Evolutionary conservation across 2,888 invertebrate genomes (phyloP), one percentile per base, ranked within the genome.

Genomic region (Campoplex capitator): DNA sequence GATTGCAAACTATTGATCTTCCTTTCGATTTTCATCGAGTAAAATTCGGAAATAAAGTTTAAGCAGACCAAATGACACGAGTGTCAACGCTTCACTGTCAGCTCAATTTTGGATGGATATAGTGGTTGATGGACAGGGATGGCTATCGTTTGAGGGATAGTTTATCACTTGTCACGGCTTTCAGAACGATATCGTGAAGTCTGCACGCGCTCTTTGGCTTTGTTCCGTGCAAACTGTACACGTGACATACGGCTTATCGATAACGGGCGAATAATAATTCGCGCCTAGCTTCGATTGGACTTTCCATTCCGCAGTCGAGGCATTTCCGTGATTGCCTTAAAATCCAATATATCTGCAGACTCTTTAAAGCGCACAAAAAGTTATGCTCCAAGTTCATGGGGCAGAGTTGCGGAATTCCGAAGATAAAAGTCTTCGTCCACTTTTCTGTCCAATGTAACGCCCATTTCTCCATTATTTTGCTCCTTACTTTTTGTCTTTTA

Each of bases 251-350:
- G 84, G 70, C 75, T 71, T 56, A 74, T 70, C 38, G 84, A 85
- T 85, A 87, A 87, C 84, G 67, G 71, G 65, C 58, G 87, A 84
- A 82, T 84, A 85, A 87, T 79, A 87, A 87, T 87, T 87, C 75
- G 71, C 82, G 67, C 81, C 75, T 70, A 70, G 82, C 76, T 70
- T 79, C 84, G 71, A 84, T 84, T 85, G 83, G 70, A 45, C 78
- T 83, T 87, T 85, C 83, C 83, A 74, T 51, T 81, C 77, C 74
- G 77, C 76, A 76, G 48, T 65, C 48, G 65, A 6, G 9, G 38
- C 48, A 48, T 76, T 65, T 62, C 62, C 32, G 32, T 35, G 56
- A 65, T 82, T 67, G n/a, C 32, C 56, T 42, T 18, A 56, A 32
- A 68, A 75, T 13, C 23, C 56, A 56, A 67, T 54, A 4, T 67